A percentile compares a stretch with the other conserved stretches of the same genome.
Conservation (phyloP, 2,113 vertebrate genomes). For the Barnardius zonarius region DNA sequence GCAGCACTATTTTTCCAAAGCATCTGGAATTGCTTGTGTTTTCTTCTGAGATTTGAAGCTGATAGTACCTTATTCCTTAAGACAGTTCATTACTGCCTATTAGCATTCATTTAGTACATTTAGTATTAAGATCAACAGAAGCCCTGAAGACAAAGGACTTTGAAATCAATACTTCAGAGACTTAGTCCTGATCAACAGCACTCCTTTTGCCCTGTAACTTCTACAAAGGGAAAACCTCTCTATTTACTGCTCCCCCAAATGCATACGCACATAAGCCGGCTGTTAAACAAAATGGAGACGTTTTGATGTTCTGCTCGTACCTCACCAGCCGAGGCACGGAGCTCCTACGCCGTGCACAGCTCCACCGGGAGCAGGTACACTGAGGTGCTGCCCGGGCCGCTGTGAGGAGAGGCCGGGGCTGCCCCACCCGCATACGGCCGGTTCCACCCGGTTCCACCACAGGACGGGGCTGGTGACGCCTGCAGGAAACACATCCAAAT, state of each 20-base stretch:
- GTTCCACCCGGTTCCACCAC: background rate
- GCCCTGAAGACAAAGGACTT: background rate
- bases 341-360: background rate
- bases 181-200: background rate
- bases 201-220: background rate
- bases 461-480: accelerated
- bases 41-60: background rate
- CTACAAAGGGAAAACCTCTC: background rate
- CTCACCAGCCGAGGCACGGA: background rate
- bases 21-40: background rate
- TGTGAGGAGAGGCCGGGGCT: background rate
- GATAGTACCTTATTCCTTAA: background rate
- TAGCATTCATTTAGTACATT: background rate
- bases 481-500: accelerated
- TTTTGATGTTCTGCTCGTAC: background rate
- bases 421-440: background rate
- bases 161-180: background rate
- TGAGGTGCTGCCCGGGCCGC: background rate
- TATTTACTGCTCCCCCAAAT: background rate
- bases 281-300: background rate
- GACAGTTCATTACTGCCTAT: background rate
- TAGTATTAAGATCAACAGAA: background rate
- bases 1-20: background rate
- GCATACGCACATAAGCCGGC: accelerated
- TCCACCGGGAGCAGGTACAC: background rate